Percentiles rank a stretch among this genome's conserved stretches.
phyloP scores from a whole-genome alignment of 2,797 vertebrate species.

The Mormyrops attenuatus region DNA sequence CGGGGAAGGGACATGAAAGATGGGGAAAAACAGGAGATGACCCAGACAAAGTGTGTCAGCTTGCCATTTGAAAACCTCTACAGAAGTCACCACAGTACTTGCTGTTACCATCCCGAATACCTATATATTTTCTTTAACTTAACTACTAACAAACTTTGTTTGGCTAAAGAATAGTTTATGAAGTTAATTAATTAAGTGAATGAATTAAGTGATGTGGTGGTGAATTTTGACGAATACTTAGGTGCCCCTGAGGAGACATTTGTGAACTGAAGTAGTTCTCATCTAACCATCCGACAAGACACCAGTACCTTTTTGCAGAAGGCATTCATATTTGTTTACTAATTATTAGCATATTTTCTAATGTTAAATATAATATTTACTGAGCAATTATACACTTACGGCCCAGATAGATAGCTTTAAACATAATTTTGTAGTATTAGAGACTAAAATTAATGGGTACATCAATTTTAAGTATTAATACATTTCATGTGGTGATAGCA shows the following conservation, averaged over 20 bases:
- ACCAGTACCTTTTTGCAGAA: neutral
- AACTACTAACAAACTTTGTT: too few species aligned
- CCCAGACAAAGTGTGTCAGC: too few species aligned
- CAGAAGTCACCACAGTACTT: too few species aligned
- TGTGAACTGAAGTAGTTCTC: neutral
- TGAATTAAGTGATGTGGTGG: too few species aligned
- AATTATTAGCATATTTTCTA: neutral
- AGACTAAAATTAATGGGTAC: neutral
- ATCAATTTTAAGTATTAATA: neutral
- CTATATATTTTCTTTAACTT: too few species aligned
- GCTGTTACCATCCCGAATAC: too few species aligned
- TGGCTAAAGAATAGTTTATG: too few species aligned
- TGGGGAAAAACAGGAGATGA: too few species aligned
- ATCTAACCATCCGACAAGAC: neutral
- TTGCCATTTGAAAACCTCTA: too few species aligned
- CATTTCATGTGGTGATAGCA: neutral
- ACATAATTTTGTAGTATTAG: neutral
- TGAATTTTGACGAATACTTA: too few species aligned
- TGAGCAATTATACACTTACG: neutral
- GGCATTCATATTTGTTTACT: neutral
- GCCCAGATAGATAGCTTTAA: neutral
- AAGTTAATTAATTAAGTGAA: too few species aligned
- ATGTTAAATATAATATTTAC: neutral
- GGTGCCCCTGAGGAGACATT: neutral
- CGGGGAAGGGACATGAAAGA: too few species aligned